Base-by-base conservation (phyloP, 2,888 invertebrate species). In the Mesorhabditis sp. region DNA sequence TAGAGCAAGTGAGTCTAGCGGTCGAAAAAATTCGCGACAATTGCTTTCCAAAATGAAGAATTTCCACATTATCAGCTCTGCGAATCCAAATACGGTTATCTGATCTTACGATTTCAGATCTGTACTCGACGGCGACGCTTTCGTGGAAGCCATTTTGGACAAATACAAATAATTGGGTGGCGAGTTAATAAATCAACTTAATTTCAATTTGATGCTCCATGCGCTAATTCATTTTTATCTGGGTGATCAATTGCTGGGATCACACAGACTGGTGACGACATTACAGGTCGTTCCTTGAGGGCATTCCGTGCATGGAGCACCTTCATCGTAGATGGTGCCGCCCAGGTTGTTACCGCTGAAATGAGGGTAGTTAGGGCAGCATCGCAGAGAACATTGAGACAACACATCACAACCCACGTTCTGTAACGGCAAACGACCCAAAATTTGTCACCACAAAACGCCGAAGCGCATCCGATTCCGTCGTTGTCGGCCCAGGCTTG, bases 401-500 rank as follows among this genome's bases (percentile, higher is more conserved):
- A 50, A 1, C 10, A 2, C 7, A 13, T 50, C 10, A 2, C 7
- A 10, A 50, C 58, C 58, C 58, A 50, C 58, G 58, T 50, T n/a
- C 10, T 13, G n/a, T 50, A 50, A 13, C 58, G 58, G 58, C 58
- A 50, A 13, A 50, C 58, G 10, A 50, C 58, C 58, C 58, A 50
- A 2, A 50, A n/a, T n/a, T 50, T 50, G 7, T 50, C 58, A 2
- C n/a, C n/a, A 50, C 58, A 50, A 10, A n/a, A 50, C 2, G 58
- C 58, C 10, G n/a, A 10, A 13, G 58, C 58, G 2, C 58, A 50
- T 13, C 58, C 58, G 58, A 50, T 50, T 0, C 1, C 58, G 58
- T 50, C 58, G n/a, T 50, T 50, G 10, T 13, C 58, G 58, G 58
- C 58, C 58, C 58, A 50, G 58, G 58, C 58, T 50, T 50, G 58